Conservation (phyloP, 2,113 vertebrate genomes). For the Origma solitaria region DNA sequence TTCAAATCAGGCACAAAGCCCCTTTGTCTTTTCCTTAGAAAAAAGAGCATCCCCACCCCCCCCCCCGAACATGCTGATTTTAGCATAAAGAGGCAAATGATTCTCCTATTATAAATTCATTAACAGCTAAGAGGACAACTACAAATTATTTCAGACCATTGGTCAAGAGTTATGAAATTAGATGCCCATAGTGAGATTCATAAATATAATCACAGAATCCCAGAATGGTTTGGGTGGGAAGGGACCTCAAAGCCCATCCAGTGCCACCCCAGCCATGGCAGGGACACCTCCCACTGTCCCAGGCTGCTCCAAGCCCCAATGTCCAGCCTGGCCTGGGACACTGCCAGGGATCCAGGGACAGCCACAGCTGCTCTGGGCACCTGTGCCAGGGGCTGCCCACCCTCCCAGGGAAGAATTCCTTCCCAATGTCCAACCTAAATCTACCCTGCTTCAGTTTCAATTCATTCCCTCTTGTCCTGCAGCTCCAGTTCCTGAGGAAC, state of each 20-base stretch:
- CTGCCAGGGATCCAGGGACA: not conserved
- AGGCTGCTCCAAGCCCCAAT: not conserved
- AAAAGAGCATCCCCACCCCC: not conserved
- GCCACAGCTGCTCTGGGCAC: not conserved
- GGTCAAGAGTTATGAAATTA: not conserved
- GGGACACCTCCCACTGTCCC: not conserved
- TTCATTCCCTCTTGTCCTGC: not conserved
- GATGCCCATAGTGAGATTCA: no score
- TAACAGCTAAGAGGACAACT: not conserved
- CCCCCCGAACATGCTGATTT: not conserved
- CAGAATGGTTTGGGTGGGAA: not conserved
- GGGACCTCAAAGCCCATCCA: rapidly evolving
- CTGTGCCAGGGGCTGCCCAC: not conserved
- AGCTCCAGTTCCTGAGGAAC: not conserved
- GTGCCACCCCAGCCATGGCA: not conserved
- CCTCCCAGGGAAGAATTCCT: not conserved
- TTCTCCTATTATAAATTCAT: not conserved
- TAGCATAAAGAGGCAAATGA: not conserved
- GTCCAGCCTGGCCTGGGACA: not conserved
- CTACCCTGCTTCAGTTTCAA: no score
- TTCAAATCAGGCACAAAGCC: constrained; percentile 31
- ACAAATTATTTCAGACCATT: not conserved
- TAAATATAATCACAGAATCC: not conserved
- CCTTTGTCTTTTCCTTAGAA: not conserved
- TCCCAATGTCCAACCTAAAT: not conserved